These are phyloP conservation scores for Hoplias malabaricus DNA, from an alignment of 2,113 vertebrate genomes.

Conservation along the genomic window DNA sequence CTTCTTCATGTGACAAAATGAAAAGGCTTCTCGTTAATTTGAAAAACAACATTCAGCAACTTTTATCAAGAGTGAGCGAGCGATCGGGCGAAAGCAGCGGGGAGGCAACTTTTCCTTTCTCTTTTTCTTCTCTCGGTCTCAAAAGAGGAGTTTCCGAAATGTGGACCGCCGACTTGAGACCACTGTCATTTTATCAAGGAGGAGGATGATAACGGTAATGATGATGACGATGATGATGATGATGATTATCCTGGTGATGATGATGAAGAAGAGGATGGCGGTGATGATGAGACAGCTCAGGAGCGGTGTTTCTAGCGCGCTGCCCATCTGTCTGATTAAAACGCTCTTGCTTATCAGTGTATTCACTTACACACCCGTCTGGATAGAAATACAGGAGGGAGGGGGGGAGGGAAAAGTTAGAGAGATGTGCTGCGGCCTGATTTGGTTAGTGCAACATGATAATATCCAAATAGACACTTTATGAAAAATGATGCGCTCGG, in stretches of 20 bases:
- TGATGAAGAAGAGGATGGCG: constrained; percentile 38
- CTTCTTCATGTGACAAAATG: constrained; percentile 59
- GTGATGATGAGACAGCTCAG: constrained; percentile 42
- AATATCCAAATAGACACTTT: constrained; percentile 56
- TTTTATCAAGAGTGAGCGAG: constrained; percentile 58
- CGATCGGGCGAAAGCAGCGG: constrained; percentile 42
- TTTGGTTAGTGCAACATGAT: constrained; percentile 53
- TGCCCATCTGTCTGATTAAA: constrained; percentile 62
- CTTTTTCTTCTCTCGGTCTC: neutral
- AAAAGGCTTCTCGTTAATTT: constrained; percentile 65
- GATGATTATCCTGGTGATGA: constrained; percentile 35
- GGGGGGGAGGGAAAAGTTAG: constrained; percentile 13
- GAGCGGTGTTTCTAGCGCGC: constrained; percentile 46
- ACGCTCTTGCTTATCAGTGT: constrained; percentile 49
- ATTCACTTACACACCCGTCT: constrained; percentile 47
- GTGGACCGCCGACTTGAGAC: constrained; percentile 45
- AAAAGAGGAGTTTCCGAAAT: constrained; percentile 25
- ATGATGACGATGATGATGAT: constrained; percentile 15
- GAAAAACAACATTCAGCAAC: constrained; percentile 69
- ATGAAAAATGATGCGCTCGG: constrained; percentile 53
- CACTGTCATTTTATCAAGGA: constrained; percentile 39
- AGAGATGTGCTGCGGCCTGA: constrained; percentile 37
- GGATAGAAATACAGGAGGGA: constrained; percentile 35
- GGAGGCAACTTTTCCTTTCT: constrained; percentile 7
- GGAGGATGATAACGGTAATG: constrained; percentile 36